Evolutionary conservation across 1,140 invertebrate species (phyloP).

Genomic region (Lethrus apterus): DNA sequence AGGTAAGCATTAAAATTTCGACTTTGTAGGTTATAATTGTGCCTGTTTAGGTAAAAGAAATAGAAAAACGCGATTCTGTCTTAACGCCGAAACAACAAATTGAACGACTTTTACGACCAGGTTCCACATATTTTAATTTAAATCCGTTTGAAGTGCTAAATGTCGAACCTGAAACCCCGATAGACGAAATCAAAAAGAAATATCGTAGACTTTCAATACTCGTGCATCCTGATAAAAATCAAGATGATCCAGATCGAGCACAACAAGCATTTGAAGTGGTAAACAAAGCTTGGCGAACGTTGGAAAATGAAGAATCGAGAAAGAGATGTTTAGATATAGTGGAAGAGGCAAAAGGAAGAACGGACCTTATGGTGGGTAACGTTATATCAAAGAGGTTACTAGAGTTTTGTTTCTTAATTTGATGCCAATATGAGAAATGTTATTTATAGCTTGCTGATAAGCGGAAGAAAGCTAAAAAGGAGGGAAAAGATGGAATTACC

Average conservation of each 20-base stretch:
- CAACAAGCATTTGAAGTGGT: conserved; percentile 92
- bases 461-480: conserved; percentile 89
- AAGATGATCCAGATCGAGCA: conserved; percentile 89
- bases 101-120: conserved; percentile 81
- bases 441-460: conserved; percentile 80
- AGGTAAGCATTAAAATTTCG: conserved; percentile 42
- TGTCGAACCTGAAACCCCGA: conserved; percentile 78
- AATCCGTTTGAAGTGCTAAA: conserved; percentile 95
- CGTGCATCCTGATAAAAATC: conserved; percentile 98
- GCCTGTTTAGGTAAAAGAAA: conserved; percentile 79
- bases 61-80: conserved; percentile 85
- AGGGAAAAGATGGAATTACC: conserved; percentile 78
- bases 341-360: conserved; percentile 91
- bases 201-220: conserved; percentile 93
- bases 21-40: conserved; percentile 14
- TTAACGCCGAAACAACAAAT: conserved; percentile 94
- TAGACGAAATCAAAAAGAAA: conserved; percentile 95
- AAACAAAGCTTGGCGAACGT: conserved; percentile 91
- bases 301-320: conserved; percentile 91
- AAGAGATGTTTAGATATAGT: conserved; percentile 94
- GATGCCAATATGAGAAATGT: background rate
- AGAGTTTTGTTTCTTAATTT: conserved; percentile 6
- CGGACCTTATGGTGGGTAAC: conserved; percentile 79
- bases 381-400: conserved; percentile 4
- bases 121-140: conserved; percentile 93